Evolutionary conservation across 2,888 invertebrate genomes (phyloP).

Genomic region (Microctonus brassicae): DNA sequence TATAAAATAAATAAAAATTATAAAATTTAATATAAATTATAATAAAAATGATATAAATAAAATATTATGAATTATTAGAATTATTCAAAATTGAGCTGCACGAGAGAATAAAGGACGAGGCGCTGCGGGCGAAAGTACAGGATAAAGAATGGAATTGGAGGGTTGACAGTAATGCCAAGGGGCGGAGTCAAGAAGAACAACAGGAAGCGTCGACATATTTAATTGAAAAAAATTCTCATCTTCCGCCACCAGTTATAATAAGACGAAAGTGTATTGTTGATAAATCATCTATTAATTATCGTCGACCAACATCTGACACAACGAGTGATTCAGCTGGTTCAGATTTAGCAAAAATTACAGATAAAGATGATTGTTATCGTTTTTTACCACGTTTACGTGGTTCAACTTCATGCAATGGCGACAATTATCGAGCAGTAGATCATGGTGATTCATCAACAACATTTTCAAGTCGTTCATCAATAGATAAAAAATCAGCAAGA

Average conservation of each 20-base stretch:
- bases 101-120: slow-evolving; percentile 55
- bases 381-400: slow-evolving; percentile 3
- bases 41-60: slow-evolving; percentile 10
- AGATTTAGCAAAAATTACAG: slow-evolving; percentile 29
- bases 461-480: slow-evolving; percentile 19
- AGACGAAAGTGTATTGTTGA: slow-evolving; percentile 59
- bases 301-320: slow-evolving; percentile 50
- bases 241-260: slow-evolving; percentile 65
- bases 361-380: slow-evolving; percentile 22
- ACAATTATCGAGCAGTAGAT: slow-evolving; percentile 1
- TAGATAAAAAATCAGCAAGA: background rate
- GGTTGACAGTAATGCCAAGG: slow-evolving; percentile 31
- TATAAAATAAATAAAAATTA: background rate
- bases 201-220: slow-evolving; percentile 23
- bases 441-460: slow-evolving; percentile 23
- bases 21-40: background rate
- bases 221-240: slow-evolving; percentile 47
- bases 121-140: slow-evolving; percentile 45
- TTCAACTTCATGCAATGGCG: slow-evolving; percentile 24
- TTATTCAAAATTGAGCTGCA: slow-evolving; percentile 63
- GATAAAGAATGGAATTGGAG: slow-evolving; percentile 24
- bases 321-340: slow-evolving; percentile 44
- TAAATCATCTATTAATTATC: slow-evolving; percentile 31
- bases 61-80: slow-evolving; percentile 23
- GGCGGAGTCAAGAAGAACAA: slow-evolving; percentile 37